These are phyloP conservation scores for Lepus timidus DNA, from an alignment of 2,113 vertebrate genomes.

Conservation along the genomic window DNA sequence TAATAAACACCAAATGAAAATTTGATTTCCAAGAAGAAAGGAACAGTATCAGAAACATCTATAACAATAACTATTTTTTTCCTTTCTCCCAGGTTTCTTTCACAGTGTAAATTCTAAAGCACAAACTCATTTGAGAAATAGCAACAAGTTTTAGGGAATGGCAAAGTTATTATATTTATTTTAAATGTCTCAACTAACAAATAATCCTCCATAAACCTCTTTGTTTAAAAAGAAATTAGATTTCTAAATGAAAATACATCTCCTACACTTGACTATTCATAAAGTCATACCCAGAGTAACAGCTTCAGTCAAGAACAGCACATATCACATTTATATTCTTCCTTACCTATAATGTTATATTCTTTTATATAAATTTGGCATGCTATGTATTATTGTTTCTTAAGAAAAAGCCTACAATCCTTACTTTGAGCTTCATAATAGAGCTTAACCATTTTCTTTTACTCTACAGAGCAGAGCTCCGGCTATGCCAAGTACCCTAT, in stretches of 20 bases:
- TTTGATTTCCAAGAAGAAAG: constrained; percentile 51
- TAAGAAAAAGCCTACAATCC: constrained; percentile 48
- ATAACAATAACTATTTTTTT: background rate
- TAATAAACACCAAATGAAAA: constrained; percentile 31
- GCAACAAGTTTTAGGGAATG: constrained; percentile 34
- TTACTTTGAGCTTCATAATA: constrained; percentile 48
- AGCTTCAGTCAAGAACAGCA: constrained; percentile 26
- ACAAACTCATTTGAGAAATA: constrained; percentile 40
- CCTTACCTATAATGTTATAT: background rate
- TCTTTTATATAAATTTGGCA: background rate
- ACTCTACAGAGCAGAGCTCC: background rate
- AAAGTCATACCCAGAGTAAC: constrained; percentile 14
- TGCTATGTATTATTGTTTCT: constrained; percentile 24
- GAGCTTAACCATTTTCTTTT: constrained; percentile 39
- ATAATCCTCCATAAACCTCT: constrained; percentile 27
- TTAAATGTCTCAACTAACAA: constrained; percentile 51
- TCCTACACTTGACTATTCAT: constrained; percentile 39
- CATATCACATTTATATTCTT: constrained; percentile 62
- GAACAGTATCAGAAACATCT: constrained; percentile 42
- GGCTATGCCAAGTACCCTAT: background rate
- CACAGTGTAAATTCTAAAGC: constrained; percentile 21
- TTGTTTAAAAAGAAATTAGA: constrained; percentile 48
- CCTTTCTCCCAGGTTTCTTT: constrained; percentile 17
- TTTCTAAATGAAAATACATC: constrained; percentile 54
- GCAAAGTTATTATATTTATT: constrained; percentile 51